Base-by-base conservation (phyloP, 2,113 vertebrate genomes). In the Abramis brama region DNA sequence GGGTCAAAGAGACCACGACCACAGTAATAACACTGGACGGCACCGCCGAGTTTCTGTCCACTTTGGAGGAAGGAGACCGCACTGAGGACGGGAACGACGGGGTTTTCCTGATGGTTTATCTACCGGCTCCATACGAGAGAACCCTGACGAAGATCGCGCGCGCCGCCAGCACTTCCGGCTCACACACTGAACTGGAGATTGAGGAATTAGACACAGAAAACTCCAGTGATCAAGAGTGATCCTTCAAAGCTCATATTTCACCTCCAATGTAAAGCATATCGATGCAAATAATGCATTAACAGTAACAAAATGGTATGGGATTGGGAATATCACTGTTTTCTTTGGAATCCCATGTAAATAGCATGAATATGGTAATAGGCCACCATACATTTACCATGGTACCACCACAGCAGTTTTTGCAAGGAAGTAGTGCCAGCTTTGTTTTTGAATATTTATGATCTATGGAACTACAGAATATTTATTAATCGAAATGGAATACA, bases 121-220 rank as follows among this genome's bases (percentile, higher is more conserved):
- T 95, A 79, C 97, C 96, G 6, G 95, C 97, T 0, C 96, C 96
- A 0, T 97, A 98, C 0, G 96, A 97, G 80, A 95, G 97, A 83
- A 96, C 97, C 71, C 96, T 95, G 66, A 94, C 94, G 90, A 93
- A 94, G 82, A 89, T 92, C 2, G 87, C 93, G 27, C 92, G 91
- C 0, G 94, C 92, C 0, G 92, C 95, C 89, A 95, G 94, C 90
- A 92, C 88, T 0, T 88, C 88, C 87, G 93, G 92, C 89, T 90
- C 91, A 23, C 90, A 88, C 23, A 60, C 25, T 60, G 77, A n/a
- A 0, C 19, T 36, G 30, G 52, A 79, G 30, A 79, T 60, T 5
- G 33, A 43, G 21, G 33, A 79, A 25, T 7, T 25, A 43, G 2
- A 57, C 33, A n/a, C 27, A n/a, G 77, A 79, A 30, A 59, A n/a